phyloP scores from a whole-genome alignment of 2,888 invertebrate species.

The Aspidiotus rigidus region DNA sequence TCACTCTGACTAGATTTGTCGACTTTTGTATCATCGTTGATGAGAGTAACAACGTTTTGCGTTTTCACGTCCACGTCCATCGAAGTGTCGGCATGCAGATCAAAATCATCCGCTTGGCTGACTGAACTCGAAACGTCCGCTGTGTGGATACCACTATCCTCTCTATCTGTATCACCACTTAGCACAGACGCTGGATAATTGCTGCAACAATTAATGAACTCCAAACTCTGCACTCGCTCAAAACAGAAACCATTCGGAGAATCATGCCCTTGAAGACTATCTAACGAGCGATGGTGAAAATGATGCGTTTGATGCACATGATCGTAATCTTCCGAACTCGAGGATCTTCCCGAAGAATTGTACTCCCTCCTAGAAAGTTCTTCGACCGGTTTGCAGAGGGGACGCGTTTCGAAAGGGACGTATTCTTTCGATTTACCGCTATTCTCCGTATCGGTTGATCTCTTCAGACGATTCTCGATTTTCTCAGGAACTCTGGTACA shows the following conservation, averaged over 20 bases:
- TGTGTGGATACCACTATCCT: constrained; percentile 71
- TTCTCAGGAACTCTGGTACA: neutral
- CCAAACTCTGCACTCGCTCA: constrained; percentile 48
- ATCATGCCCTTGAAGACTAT: constrained; percentile 45
- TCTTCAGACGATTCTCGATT: neutral
- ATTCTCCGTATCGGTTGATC: neutral
- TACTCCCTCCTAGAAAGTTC: neutral
- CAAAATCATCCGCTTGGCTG: constrained; percentile 58
- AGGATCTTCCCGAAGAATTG: constrained; percentile 14
- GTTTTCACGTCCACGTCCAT: constrained; percentile 22
- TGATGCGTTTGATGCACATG: constrained; percentile 32
- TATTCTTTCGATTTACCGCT: neutral
- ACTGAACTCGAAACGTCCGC: constrained; percentile 67
- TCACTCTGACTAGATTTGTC: constrained; percentile 26
- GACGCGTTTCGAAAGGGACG: neutral
- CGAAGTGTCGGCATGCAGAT: constrained; percentile 38
- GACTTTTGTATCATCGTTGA: neutral
- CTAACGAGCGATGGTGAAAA: constrained; percentile 50
- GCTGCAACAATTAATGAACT: constrained; percentile 39
- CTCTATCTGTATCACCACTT: constrained; percentile 44
- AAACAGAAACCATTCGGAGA: constrained; percentile 21
- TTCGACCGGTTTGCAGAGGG: neutral
- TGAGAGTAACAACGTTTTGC: neutral
- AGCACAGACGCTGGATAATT: constrained; percentile 48
- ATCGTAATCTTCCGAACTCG: constrained; percentile 48